Evolutionary conservation across 2,113 vertebrate genomes (phyloP).

Genomic region (Rhombomys opimus): DNA sequence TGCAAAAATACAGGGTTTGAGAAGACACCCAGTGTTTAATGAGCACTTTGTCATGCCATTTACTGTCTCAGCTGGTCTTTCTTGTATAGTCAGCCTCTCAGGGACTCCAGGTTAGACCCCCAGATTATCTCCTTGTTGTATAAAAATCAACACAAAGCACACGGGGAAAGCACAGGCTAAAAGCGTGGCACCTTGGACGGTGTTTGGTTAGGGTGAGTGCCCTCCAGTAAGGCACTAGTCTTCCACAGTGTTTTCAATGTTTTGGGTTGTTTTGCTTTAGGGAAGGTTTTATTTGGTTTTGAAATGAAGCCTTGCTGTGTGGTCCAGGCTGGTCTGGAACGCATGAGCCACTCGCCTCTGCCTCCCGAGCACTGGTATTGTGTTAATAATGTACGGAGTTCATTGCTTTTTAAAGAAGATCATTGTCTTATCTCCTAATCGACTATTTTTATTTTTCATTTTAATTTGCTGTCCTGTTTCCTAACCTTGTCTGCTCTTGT

Average conservation of each 20-base stretch:
- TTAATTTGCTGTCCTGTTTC: background rate
- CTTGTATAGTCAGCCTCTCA: background rate
- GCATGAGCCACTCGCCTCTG: background rate
- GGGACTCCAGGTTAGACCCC: background rate
- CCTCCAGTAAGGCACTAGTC: background rate
- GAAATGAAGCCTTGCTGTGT: background rate
- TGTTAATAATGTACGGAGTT: background rate
- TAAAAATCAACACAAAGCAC: background rate
- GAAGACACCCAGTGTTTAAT: slow-evolving; percentile 13
- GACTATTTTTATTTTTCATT: background rate
- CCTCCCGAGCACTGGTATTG: background rate
- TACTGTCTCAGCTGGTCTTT: background rate
- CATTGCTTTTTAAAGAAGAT: background rate
- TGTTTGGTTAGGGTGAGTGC: too few relatives aligned
- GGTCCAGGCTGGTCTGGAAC: background rate
- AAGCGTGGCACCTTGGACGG: background rate
- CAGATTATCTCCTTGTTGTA: background rate
- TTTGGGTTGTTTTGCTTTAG: background rate
- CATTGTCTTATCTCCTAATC: background rate
- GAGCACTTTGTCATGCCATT: background rate
- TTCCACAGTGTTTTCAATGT: background rate
- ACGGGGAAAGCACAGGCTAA: background rate
- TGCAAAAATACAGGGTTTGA: slow-evolving; percentile 46
- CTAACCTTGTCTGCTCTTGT: background rate
- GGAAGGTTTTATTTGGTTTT: background rate